Evolutionary conservation across 2,888 invertebrate genomes (phyloP).

Genomic region (Strigamia crassipes): DNA sequence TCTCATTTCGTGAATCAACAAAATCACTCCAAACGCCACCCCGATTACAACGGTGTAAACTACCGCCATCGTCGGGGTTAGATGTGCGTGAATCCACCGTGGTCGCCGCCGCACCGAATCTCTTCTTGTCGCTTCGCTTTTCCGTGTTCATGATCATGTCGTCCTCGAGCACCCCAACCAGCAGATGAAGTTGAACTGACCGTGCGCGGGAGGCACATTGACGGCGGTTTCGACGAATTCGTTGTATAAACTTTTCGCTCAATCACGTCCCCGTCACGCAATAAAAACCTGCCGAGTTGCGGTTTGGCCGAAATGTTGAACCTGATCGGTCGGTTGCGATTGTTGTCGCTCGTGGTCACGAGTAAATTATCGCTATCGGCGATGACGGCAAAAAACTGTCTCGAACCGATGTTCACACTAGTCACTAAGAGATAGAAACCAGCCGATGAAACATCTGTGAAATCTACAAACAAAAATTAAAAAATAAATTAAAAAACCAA

Average conservation of each 20-base stretch:
- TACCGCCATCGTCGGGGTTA: conserved; percentile 1
- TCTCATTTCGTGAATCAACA: no score
- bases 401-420: conserved; percentile 78
- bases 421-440: conserved; percentile 81
- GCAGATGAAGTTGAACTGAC: conserved; percentile 66
- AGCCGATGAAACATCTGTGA: conserved; percentile 72
- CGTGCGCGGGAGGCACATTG: conserved; percentile 83
- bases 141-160: conserved; percentile 29
- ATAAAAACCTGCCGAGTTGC: conserved; percentile 74
- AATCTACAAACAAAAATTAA: conserved; percentile 45
- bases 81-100: conserved; percentile 6
- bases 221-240: conserved; percentile 72
- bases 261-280: conserved; percentile 78
- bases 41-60: no score
- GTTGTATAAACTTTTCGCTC: conserved; percentile 84
- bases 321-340: conserved; percentile 66
- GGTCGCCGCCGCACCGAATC: conserved; percentile 46
- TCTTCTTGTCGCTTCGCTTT: conserved; percentile 51
- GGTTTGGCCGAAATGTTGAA: conserved; percentile 75
- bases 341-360: conserved; percentile 75
- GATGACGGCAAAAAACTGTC: conserved; percentile 72
- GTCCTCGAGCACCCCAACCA: conserved; percentile 51
- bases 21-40: no score
- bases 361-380: conserved; percentile 72
- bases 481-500: no score